phyloP scores from a whole-genome alignment of 2,797 vertebrate species.

The Neosilurus mollespiculum region DNA sequence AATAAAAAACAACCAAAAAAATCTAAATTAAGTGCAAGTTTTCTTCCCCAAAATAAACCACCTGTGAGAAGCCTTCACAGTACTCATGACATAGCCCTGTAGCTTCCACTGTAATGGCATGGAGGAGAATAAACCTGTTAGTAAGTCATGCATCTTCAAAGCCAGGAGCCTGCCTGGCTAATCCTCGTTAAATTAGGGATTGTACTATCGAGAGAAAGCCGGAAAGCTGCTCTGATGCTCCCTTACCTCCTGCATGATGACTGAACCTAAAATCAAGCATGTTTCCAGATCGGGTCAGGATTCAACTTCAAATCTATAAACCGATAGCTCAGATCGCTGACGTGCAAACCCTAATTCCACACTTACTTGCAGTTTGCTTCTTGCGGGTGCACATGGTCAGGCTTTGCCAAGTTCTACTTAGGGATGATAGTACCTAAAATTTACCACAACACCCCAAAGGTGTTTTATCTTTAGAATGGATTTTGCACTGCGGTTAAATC shows the following conservation, averaged over 20 bases:
- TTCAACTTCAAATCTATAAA: neutral
- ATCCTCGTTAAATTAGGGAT: conserved; percentile 59
- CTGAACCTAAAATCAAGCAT: conserved; percentile 8
- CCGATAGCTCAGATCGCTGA: neutral
- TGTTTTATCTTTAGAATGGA: neutral
- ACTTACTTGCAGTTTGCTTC: neutral
- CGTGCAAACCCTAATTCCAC: neutral
- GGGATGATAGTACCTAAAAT: neutral
- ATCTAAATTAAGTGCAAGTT: neutral
- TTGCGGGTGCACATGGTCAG: neutral
- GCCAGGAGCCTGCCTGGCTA: conserved; percentile 54
- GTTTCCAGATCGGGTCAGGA: neutral
- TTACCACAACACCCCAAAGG: neutral
- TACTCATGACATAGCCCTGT: neutral
- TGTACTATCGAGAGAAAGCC: conserved; percentile 40
- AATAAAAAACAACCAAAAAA: too few relatives aligned
- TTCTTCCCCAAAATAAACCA: neutral
- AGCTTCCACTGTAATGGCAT: conserved; percentile 45
- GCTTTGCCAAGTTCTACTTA: neutral
- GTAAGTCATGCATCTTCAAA: conserved; percentile 69
- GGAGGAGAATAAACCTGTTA: conserved; percentile 62
- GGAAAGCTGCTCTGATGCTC: conserved; percentile 58
- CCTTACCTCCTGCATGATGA: conserved; percentile 51
- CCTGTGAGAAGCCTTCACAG: neutral
- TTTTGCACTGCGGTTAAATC: neutral